Conservation (phyloP, 2,797 vertebrate species). For the Pagetopsis macropterus region DNA sequence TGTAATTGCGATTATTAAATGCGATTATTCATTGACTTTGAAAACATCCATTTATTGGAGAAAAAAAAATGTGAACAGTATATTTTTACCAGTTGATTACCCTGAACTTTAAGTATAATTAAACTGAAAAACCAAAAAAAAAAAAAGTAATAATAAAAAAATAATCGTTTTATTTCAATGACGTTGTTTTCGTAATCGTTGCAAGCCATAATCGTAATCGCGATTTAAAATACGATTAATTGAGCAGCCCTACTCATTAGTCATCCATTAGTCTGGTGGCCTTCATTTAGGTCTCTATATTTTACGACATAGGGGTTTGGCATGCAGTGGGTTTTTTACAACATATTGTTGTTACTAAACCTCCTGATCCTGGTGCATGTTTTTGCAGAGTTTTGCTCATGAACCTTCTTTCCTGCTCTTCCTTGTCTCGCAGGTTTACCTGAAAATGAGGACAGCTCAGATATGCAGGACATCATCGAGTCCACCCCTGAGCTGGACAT, state of each 20-base stretch:
- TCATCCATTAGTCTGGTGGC: not conserved
- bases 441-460: constrained; percentile 94
- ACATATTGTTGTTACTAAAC: not conserved
- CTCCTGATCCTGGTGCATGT: not conserved
- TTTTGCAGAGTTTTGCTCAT: not conserved
- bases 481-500: constrained; percentile 98
- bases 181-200: too few relatives aligned
- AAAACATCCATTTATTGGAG: too few relatives aligned
- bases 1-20: too few relatives aligned
- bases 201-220: too few relatives aligned
- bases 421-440: constrained; percentile 81
- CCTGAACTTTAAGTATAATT: too few relatives aligned
- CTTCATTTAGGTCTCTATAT: not conserved
- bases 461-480: constrained; percentile 98
- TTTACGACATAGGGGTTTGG: not conserved
- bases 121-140: too few relatives aligned
- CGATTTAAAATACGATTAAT: too few relatives aligned
- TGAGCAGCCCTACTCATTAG: not conserved
- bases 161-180: too few relatives aligned
- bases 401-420: not conserved
- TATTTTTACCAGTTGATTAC: too few relatives aligned
- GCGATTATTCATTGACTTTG: too few relatives aligned
- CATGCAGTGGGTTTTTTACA: not conserved
- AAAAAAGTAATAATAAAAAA: too few relatives aligned
- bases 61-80: too few relatives aligned